Base-by-base conservation (phyloP, 2,888 invertebrate species). In the Suillia variegata region DNA sequence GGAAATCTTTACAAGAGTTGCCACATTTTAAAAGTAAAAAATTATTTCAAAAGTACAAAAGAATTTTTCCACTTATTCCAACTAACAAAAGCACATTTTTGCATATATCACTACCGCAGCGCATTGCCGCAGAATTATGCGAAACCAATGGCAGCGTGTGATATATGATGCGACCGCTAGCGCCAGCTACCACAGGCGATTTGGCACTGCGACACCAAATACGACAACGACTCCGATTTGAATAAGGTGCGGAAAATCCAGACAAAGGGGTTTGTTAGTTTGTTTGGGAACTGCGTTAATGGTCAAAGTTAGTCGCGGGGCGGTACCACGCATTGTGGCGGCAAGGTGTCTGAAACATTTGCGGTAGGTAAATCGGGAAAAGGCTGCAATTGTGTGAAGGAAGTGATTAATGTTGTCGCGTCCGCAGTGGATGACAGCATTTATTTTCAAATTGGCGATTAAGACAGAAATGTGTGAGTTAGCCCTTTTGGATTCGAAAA, bases 361-460 rank as follows among this genome's bases (percentile, higher is more conserved):
- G n/a, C n/a, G n/a, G n/a, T n/a, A n/a, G 4, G 45, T 5, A 45
- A 20, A 45, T 45, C 45, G 38, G 4, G 45, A 6, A 4, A 18
- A 45, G 45, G 20, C 17, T 45, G 45, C 45, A 45, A 45, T 20
- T 45, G 18, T 20, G 18, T 10, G n/a, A 17, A 20, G 13, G 45
- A 17, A 45, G 45, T 45, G 45, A 45, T 45, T 45, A 45, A 45
- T 45, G 45, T 45, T 45, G 45, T 45, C 45, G 45, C 45, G n/a
- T n/a, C n/a, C 45, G 18, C 38, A 45, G 45, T 18, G 45, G 45
- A 45, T 20, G 45, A 45, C 45, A 45, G 45, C 45, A 20, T 17
- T 20, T 45, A 20, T 13, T 17, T 20, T 45, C 18, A 13, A 45
- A 3, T 45, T 17, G 17, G 17, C 45, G 20, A 20, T 45, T 45